These are phyloP conservation scores for Passer domesticus DNA, from an alignment of 2,113 vertebrate species.

Conservation along the genomic window DNA sequence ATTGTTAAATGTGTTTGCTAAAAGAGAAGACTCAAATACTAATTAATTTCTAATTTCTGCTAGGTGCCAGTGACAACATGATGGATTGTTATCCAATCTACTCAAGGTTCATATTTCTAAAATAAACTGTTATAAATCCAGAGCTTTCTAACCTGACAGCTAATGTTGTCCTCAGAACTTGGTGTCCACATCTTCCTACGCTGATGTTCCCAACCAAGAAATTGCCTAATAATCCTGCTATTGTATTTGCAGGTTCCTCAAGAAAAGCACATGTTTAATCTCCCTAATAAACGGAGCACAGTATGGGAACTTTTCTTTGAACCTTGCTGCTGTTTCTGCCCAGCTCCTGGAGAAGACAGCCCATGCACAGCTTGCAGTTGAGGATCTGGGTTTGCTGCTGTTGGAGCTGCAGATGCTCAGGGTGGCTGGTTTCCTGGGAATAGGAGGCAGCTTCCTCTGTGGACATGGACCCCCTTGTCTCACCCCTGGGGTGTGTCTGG, in stretches of 20 bases:
- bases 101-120: not conserved
- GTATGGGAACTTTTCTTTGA: not conserved
- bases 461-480: not conserved
- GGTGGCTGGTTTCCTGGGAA: not conserved
- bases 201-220: not conserved
- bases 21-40: not conserved
- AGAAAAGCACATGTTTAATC: not conserved
- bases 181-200: not conserved
- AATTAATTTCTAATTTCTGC: not conserved
- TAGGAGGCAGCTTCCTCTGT: not conserved
- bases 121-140: not conserved
- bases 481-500: not conserved
- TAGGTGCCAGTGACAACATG: not conserved
- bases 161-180: not conserved
- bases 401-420: not conserved
- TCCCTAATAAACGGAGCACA: not conserved
- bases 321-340: not conserved
- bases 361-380: not conserved
- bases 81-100: not conserved
- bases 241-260: not conserved
- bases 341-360: not conserved
- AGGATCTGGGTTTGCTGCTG: not conserved
- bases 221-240: not conserved
- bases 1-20: not conserved
- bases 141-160: not conserved